A percentile compares a stretch with the other conserved stretches of the same genome.
These are phyloP conservation scores for Phania funesta DNA, from an alignment of 2,888 invertebrate genomes.

Conservation along the genomic window DNA sequence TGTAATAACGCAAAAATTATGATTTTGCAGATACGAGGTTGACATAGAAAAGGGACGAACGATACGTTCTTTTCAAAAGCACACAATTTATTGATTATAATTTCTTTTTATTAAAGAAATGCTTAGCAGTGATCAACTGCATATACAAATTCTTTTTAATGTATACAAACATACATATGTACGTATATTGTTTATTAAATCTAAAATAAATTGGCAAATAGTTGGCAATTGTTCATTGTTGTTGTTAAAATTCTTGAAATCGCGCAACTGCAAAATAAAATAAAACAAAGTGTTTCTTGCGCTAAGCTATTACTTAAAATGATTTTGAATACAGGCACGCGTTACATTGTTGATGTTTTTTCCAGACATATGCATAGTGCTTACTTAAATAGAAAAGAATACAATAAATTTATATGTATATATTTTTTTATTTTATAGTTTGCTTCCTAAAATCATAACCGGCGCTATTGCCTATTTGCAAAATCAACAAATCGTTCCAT, in stretches of 20 bases:
- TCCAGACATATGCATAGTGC: background rate
- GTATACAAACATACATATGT: no score
- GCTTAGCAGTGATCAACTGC: constrained; percentile 1
- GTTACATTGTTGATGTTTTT: constrained; percentile 5
- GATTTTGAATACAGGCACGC: constrained; percentile 39
- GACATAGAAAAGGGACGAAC: no score
- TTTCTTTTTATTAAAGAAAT: background rate
- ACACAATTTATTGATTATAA: background rate
- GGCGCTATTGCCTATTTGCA: constrained; percentile 98
- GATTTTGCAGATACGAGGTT: background rate
- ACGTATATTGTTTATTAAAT: no score
- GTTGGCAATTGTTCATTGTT: constrained; percentile 3
- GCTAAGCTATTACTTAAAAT: constrained; percentile 40
- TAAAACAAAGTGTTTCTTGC: constrained; percentile 25
- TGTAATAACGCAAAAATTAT: no score
- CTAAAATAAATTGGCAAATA: constrained; percentile 9
- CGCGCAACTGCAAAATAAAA: constrained; percentile 17
- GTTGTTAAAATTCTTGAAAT: constrained; percentile 51
- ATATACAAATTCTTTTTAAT: background rate
- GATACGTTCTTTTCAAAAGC: background rate
- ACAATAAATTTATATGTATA: background rate
- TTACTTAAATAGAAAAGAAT: background rate
- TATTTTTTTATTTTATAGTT: constrained; percentile 81
- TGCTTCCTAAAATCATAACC: constrained; percentile 96
- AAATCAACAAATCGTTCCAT: constrained; percentile 95